Evolutionary conservation across 1,140 invertebrate species (phyloP).

Genomic region (Phthorimaea operculella): DNA sequence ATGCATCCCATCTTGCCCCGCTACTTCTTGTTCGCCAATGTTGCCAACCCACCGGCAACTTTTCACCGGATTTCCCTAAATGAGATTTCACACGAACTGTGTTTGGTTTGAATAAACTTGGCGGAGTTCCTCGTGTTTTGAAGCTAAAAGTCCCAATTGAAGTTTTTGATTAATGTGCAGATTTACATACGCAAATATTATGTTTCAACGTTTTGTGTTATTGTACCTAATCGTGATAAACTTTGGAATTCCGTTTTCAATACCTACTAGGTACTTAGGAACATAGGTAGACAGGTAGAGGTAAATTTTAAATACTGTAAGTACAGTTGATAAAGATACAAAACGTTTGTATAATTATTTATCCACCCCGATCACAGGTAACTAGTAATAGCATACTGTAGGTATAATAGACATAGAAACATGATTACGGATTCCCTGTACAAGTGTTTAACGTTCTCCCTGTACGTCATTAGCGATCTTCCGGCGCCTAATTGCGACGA

Average conservation of each 20-base stretch:
- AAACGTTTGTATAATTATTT: no score
- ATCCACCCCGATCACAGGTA: no score
- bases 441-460: constrained; percentile 24
- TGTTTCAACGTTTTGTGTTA: not conserved
- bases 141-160: constrained; percentile 3
- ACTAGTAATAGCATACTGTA: no score
- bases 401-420: no score
- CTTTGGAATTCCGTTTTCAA: no score
- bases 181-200: constrained; percentile 2
- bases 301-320: no score
- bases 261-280: no score
- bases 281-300: no score
- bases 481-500: constrained; percentile 54
- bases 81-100: constrained; percentile 38
- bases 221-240: no score
- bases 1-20: constrained; percentile 27
- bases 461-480: constrained; percentile 48
- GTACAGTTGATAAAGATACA: no score
- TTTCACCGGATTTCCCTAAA: constrained; percentile 36
- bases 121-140: constrained; percentile 4
- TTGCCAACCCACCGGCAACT: constrained; percentile 26
- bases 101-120: constrained; percentile 40
- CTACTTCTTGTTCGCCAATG: constrained; percentile 29
- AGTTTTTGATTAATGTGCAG: constrained; percentile 4
- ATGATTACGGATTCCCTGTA: no score